Evolutionary conservation across 2,888 invertebrate species (phyloP), one percentile per base, ranked within the genome.

Genomic region (Lithosia quadra): DNA sequence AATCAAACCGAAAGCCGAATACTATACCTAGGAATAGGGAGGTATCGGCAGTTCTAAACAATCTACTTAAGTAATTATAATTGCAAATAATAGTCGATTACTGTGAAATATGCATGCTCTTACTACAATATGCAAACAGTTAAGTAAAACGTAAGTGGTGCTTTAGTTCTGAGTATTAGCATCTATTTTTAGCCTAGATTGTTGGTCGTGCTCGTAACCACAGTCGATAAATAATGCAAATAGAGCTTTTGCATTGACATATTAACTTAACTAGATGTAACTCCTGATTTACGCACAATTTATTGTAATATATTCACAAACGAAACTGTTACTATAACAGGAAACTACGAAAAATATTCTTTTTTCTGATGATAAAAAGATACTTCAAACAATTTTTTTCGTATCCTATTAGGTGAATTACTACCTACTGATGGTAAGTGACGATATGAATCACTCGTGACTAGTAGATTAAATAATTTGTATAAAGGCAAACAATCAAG

Each of bases 161-260:
- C 83, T 84, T 86, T 85, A 85, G 80, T 84, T 87, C 81, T 83
- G 75, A 84, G 83, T 86, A 84, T 81, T 83, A 80, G 83, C 73
- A 73, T 87, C 89, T 92, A 92, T 91, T 91, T 91, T 91, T 91
- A 92, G 90, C 83, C 71, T 75, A 83, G 84, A 89, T 88, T 88
- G 88, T 89, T 88, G 89, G 87, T 87, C 86, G 86, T 81, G 83
- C 86, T 88, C 82, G 86, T 85, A 86, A 88, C 86, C 86, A 84
- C 86, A 86, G 80, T 79, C 84, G 83, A 89, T 90, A 90, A 90
- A 89, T 90, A 88, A 89, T 85, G 85, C 84, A 89, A 90, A 88
- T 85, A 86, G 83, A 86, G 79, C 84, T 84, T 86, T 86, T 80
- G 78, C 82, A 81, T 78, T 83, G 85, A 84, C 79, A 79, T 79